Conservation (phyloP, 2,113 vertebrate species). For the Chaenogobius annularis region DNA sequence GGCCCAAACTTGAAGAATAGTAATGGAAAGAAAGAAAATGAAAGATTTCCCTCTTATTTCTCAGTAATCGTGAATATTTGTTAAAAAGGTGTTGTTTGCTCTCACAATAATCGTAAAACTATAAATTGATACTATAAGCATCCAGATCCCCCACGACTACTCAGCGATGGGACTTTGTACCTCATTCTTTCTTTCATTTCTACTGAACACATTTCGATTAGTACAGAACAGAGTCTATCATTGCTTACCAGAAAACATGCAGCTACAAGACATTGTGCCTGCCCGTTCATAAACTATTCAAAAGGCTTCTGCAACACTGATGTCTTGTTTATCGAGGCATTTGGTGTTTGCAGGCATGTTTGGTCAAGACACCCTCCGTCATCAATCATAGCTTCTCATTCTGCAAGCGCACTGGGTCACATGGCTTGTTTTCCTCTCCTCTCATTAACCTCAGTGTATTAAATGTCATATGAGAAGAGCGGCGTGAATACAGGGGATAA, state of each 20-base stretch:
- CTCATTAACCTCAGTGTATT: constrained; percentile 4
- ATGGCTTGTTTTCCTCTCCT: constrained; percentile 3
- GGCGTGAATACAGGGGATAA: neutral
- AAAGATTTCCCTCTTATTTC: no score
- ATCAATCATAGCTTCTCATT: neutral
- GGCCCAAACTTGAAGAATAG: no score
- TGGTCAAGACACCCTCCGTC: neutral
- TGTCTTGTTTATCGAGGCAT: neutral
- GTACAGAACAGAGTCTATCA: neutral
- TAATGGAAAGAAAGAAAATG: no score
- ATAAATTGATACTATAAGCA: no score
- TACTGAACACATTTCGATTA: neutral
- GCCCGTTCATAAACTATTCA: neutral
- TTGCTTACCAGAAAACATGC: constrained; percentile 2
- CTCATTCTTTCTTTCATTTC: neutral
- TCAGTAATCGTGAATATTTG: no score
- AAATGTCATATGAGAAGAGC: neutral
- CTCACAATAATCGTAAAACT: no score
- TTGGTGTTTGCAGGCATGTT: neutral
- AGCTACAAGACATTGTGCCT: neutral
- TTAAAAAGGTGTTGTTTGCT: no score
- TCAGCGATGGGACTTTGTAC: no score
- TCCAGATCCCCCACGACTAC: no score
- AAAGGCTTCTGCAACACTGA: neutral
- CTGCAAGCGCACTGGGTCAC: neutral